A percentile compares a stretch with the other conserved stretches of the same genome.
Evolutionary conservation across 2,113 vertebrate genomes (phyloP).

Genomic region (Erythrocercus mccallii): DNA sequence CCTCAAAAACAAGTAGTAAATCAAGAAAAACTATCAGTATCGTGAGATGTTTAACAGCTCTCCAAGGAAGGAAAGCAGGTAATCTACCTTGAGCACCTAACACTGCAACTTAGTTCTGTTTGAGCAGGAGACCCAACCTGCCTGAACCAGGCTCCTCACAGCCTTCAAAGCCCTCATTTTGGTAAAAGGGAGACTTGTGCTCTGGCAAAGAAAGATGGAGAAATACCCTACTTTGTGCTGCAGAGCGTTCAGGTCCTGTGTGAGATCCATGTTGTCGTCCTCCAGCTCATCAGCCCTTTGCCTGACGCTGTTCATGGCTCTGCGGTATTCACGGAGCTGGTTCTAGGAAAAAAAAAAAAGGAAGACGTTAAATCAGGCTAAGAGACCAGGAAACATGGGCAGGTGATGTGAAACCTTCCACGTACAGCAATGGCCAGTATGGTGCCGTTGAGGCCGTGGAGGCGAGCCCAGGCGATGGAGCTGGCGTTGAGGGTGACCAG

Average conservation of each 20-base stretch:
- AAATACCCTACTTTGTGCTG: constrained; percentile 75
- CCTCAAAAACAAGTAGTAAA: background rate
- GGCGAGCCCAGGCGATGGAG: constrained; percentile 82
- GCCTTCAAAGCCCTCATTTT: background rate
- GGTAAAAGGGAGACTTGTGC: background rate
- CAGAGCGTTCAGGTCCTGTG: constrained; percentile 71
- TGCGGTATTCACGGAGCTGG: constrained; percentile 75
- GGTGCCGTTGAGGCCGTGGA: constrained; percentile 76
- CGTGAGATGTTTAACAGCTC: background rate
- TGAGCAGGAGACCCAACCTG: background rate
- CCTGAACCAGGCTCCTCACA: background rate
- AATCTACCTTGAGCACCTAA: background rate
- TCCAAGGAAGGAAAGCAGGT: background rate
- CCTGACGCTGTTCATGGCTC: constrained; percentile 56
- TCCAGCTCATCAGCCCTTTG: constrained; percentile 76
- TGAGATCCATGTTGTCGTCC: constrained; percentile 69
- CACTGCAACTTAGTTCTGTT: background rate
- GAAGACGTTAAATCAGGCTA: background rate
- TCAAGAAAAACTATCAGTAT: background rate
- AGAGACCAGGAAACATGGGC: rapidly evolving
- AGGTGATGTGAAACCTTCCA: background rate
- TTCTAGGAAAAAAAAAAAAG: background rate
- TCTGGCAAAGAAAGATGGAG: background rate
- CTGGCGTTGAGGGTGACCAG: constrained; percentile 81
- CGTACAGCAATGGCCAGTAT: constrained; percentile 74